Base-by-base conservation (phyloP, 2,888 invertebrate genomes). In the Eupsilia transversa region DNA sequence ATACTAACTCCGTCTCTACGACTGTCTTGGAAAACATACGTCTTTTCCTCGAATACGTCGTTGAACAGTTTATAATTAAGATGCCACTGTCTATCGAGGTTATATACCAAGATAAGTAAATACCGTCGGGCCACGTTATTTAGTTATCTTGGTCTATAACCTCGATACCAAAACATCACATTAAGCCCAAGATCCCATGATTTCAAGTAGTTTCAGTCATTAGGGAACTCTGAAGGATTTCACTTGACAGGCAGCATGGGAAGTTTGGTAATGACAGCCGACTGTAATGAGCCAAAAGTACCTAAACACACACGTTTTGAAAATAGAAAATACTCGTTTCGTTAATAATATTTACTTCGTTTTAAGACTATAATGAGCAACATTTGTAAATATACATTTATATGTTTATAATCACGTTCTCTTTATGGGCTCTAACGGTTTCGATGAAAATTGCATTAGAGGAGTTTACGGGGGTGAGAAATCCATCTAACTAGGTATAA, bases 201-300 rank as follows among this genome's bases (percentile, higher is more conserved):
- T 30, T 74, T 61, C 56, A 64, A 84, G 72, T 79, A 76, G 64
- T 82, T 79, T 74, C 35, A 38, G 67, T 78, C 64, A 75, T 84
- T 79, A 84, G 20, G 35, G 61, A 54, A 20, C 43, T 27, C 35
- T 63, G 30, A 57, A 64, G 43, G 73, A 52, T 73, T 70, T 61
- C 64, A 74, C 6, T 75, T 59, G 72, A 54, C n/a, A 23, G 14
- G 10, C 2, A 30, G 33, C 33, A 61, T 14, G 17, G 17, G 5
- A 71, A 72, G 38, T 71, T 74, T 52, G 30, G 23, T 56, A 64
- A 67, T 38, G 43, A 68, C 10, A 20, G 33, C 17, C 20, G n/a
- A 49, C 9, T 35, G 49, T 5, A 41, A 3, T 12, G 27, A 20
- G 27, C 27, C 52, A n/a, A 41, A 59, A 33, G 6, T 23, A n/a